Evolutionary conservation across 2,797 vertebrate genomes (phyloP), one percentile per base, ranked within the genome.

Genomic region (Myotis vivesi): DNA sequence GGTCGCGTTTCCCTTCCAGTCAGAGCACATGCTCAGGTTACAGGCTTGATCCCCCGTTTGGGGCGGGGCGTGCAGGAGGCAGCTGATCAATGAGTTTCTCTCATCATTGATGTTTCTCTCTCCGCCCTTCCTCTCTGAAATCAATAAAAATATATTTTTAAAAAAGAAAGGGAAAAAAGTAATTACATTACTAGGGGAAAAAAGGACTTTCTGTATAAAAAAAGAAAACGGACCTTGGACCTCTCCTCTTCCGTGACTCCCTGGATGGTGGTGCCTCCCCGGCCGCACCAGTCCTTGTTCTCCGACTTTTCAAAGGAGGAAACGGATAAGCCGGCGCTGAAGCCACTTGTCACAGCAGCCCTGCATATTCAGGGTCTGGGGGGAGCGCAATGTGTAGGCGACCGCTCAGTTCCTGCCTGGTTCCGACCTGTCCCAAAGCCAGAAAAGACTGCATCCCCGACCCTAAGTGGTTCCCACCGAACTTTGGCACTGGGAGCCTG

Each of bases 391-490:
- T 1, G 44, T n/a, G 77, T 46, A 9, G 59, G 36, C 2, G 8
- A n/a, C 17, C 15, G 8, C 38, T 62, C 73, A 1, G 44, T 33
- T 77, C 62, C 68, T 8, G 15, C 33, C 59, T 59, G 28, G 80
- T n/a, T 25, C 30, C 22, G 3, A 73, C 17, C 9, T n/a, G 73
- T 33, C 30, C 28, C 33, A 22, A 5, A 82, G 46, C 68, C 49
- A 3, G 17, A 33, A 30, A 49, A 17, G 15, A n/a, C 2, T 33
- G 41, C 66, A 4, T 6, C 22, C 11, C 38, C 15, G 6, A 1
- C 33, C 0, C 3, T 8, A 10, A 12, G 5, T 0, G 0, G 22
- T 36, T 33, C 20, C 23, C 6, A 0, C 0, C 6, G 8, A 46
- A 23, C 36, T 2, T 0, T 0, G 9, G 16, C 11, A 11, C 30